These are phyloP conservation scores for Gonocerus acuteangulatus DNA, from an alignment of 2,888 invertebrate genomes.

Conservation along the genomic window DNA sequence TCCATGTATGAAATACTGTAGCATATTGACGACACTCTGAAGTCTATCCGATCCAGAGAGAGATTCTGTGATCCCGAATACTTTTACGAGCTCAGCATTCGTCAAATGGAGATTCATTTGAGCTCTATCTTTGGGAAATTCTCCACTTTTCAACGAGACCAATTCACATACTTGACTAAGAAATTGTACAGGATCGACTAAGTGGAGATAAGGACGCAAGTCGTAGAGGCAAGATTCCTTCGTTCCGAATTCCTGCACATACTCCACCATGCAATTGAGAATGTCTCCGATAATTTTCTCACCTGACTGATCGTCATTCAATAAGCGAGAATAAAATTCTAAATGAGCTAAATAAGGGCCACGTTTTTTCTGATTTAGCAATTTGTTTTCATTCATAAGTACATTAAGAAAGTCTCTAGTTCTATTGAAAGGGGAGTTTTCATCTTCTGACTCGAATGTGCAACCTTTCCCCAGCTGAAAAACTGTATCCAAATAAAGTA, in stretches of 20 bases:
- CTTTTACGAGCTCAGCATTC: slow-evolving; percentile 7
- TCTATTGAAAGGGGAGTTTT: slow-evolving; percentile 19
- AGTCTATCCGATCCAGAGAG: slow-evolving; percentile 1
- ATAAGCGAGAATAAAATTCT: slow-evolving; percentile 61
- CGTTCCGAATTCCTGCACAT: slow-evolving; percentile 73
- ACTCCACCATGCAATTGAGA: slow-evolving; percentile 64
- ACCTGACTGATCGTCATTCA: slow-evolving; percentile 50
- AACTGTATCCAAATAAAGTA: slow-evolving; percentile 31
- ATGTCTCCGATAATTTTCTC: slow-evolving; percentile 47
- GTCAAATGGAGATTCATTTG: slow-evolving; percentile 29
- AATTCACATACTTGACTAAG: slow-evolving; percentile 15
- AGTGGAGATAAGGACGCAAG: slow-evolving; percentile 65
- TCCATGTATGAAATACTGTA: slow-evolving; percentile 19
- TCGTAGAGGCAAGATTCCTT: slow-evolving; percentile 83
- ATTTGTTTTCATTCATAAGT: slow-evolving; percentile 59
- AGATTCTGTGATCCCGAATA: slow-evolving; percentile 15
- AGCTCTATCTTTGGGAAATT: slow-evolving; percentile 28
- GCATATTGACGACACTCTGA: slow-evolving; percentile 1
- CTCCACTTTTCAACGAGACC: slow-evolving; percentile 26
- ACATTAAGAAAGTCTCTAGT: slow-evolving; percentile 55
- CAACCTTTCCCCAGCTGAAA: slow-evolving; percentile 23
- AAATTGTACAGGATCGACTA: slow-evolving; percentile 40
- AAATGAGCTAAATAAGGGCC: slow-evolving; percentile 79
- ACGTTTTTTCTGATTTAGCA: slow-evolving; percentile 46
- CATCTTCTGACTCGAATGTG: slow-evolving; percentile 19